Conservation (phyloP, 2,797 vertebrate genomes). For the Helarctos malayanus region DNA sequence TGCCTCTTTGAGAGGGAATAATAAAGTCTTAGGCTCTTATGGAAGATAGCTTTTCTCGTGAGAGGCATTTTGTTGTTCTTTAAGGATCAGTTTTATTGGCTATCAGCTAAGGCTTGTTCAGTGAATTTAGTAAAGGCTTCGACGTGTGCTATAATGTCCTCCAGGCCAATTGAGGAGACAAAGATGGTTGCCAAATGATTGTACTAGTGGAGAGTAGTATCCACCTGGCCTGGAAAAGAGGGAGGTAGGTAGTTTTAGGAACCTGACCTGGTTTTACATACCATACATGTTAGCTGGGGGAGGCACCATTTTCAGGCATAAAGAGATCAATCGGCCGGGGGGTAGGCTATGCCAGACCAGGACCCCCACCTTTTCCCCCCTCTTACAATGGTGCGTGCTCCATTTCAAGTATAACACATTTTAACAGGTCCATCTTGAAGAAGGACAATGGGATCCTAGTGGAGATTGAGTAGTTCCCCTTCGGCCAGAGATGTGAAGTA, state of each 20-base stretch:
- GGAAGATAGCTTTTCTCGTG: neutral
- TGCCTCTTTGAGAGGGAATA: neutral
- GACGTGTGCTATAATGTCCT: neutral
- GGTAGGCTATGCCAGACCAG: neutral
- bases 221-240: neutral
- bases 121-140: neutral
- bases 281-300: neutral
- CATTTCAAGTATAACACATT: neutral
- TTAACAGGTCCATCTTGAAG: neutral
- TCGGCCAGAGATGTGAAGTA: neutral
- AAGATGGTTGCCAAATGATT: neutral
- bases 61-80: neutral
- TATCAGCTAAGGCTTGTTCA: neutral
- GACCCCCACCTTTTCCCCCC: neutral
- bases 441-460: neutral
- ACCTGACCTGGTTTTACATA: neutral
- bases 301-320: neutral
- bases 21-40: neutral
- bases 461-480: neutral
- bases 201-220: neutral
- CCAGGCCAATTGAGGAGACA: neutral
- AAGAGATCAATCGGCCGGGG: neutral
- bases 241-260: neutral
- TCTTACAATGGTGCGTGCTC: neutral
- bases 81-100: neutral